A percentile compares a stretch with the other conserved stretches of the same genome.
phyloP scores from a whole-genome alignment of 2,888 invertebrate genomes.

The Hirtodrosophila confusa region DNA sequence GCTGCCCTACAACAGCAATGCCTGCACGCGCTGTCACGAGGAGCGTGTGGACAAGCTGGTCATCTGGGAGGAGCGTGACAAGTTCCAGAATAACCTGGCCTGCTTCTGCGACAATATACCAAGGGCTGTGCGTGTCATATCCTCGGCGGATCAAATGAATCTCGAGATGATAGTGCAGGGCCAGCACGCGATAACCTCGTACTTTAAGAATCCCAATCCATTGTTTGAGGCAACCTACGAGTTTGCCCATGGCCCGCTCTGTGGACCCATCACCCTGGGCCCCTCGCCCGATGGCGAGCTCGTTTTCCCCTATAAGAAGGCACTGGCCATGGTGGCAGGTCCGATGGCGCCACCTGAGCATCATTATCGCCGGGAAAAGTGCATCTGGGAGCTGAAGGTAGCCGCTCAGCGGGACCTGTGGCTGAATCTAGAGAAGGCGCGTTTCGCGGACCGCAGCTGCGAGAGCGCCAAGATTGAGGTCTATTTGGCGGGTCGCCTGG shows the following conservation, averaged over 20 bases:
- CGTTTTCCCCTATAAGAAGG: slow-evolving; percentile 94
- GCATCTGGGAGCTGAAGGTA: slow-evolving; percentile 93
- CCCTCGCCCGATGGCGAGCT: slow-evolving; percentile 93
- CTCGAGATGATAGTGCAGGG: slow-evolving; percentile 93
- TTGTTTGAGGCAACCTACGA: slow-evolving; percentile 94
- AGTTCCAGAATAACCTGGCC: slow-evolving; percentile 88
- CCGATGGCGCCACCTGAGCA: slow-evolving; percentile 82
- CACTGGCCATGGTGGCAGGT: slow-evolving; percentile 86
- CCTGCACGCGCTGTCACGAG: slow-evolving; percentile 93
- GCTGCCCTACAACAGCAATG: slow-evolving; percentile 90
- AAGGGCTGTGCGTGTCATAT: slow-evolving; percentile 88
- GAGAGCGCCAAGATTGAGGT: slow-evolving; percentile 94
- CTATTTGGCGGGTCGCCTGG: slow-evolving; percentile 89
- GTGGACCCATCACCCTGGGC: slow-evolving; percentile 92
- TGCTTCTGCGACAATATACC: slow-evolving; percentile 89
- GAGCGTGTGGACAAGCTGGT: slow-evolving; percentile 93
- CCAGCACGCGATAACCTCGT: slow-evolving; percentile 93
- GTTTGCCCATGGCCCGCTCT: slow-evolving; percentile 94
- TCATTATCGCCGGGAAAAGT: slow-evolving; percentile 86
- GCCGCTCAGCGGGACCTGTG: slow-evolving; percentile 93
- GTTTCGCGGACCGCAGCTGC: slow-evolving; percentile 93
- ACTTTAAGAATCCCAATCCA: slow-evolving; percentile 93
- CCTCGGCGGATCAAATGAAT: slow-evolving; percentile 91
- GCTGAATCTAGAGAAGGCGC: slow-evolving; percentile 94
- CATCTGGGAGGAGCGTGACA: slow-evolving; percentile 91